Evolutionary conservation across 2,797 vertebrate genomes (phyloP).

Genomic region (Dermochelys coriacea): DNA sequence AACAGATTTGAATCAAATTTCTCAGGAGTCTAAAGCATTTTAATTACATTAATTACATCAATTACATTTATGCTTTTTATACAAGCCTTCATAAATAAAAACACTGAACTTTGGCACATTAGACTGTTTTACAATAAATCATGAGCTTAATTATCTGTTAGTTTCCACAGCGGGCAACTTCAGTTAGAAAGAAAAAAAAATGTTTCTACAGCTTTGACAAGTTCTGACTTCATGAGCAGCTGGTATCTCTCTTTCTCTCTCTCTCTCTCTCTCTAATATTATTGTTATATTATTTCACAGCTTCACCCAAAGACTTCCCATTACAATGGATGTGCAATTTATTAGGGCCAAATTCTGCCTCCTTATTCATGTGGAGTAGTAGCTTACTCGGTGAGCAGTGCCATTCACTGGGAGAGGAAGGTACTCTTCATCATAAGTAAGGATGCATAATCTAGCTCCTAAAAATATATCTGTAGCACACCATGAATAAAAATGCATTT

Average conservation of each 20-base stretch:
- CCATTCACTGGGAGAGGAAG: not conserved
- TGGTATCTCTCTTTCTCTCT: too few species aligned
- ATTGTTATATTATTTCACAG: not conserved
- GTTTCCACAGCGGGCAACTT: not conserved
- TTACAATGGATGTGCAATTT: not conserved
- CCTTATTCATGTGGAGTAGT: not conserved
- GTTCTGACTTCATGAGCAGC: not conserved
- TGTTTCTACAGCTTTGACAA: not conserved
- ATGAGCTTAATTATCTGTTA: not conserved
- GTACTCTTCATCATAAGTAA: not conserved
- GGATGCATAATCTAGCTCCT: not conserved
- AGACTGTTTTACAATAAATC: not conserved
- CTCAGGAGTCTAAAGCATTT: not conserved
- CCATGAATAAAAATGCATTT: not conserved
- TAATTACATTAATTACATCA: not conserved
- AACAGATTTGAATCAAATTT: not conserved
- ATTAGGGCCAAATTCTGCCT: not conserved
- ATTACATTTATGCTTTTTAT: not conserved
- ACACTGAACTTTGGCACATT: not conserved
- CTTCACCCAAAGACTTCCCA: not conserved
- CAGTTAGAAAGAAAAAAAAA: not conserved
- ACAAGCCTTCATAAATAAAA: not conserved
- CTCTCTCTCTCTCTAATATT: too few species aligned
- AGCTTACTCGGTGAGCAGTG: not conserved
- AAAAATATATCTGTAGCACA: not conserved